A percentile compares a stretch with the other conserved stretches of the same genome.
Evolutionary conservation across 2,113 vertebrate genomes (phyloP).

Genomic region (Sminthopsis crassicaudata): DNA sequence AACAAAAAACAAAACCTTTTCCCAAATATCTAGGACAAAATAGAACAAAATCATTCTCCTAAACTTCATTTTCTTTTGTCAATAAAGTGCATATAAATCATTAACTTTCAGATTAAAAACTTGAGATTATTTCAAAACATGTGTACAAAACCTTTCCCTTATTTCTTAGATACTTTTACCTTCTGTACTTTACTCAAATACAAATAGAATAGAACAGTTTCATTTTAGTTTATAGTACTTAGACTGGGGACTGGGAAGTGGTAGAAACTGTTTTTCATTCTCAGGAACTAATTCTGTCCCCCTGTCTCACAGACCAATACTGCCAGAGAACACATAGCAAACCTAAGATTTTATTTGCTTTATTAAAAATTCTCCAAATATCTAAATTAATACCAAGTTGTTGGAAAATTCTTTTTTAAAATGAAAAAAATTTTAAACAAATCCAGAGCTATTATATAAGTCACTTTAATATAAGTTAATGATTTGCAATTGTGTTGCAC

Average conservation of each 20-base stretch:
- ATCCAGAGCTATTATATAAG: constrained; percentile 28
- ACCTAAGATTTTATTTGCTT: not conserved
- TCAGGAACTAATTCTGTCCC: constrained; percentile 23
- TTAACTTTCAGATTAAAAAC: constrained; percentile 29
- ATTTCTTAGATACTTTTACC: not conserved
- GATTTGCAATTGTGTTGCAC: constrained; percentile 51
- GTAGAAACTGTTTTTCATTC: not conserved
- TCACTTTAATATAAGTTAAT: constrained; percentile 55
- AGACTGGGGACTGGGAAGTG: not conserved
- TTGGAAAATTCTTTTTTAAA: constrained; percentile 37
- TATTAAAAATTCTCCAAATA: constrained; percentile 14
- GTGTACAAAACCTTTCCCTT: not conserved
- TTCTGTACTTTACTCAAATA: constrained; percentile 35
- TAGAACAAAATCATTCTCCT: not conserved
- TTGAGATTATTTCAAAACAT: constrained; percentile 26
- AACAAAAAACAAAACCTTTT: not conserved
- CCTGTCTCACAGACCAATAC: not conserved
- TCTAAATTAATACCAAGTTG: constrained; percentile 25
- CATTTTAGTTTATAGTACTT: constrained; percentile 24
- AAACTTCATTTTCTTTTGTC: constrained; percentile 8
- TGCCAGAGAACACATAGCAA: not conserved
- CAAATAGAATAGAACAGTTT: constrained; percentile 42
- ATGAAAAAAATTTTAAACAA: constrained; percentile 38
- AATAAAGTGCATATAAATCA: not conserved
- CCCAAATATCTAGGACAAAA: not conserved